These are phyloP conservation scores for Urocyon cinereoargenteus DNA, from an alignment of 2,797 vertebrate genomes.

Conservation along the genomic window DNA sequence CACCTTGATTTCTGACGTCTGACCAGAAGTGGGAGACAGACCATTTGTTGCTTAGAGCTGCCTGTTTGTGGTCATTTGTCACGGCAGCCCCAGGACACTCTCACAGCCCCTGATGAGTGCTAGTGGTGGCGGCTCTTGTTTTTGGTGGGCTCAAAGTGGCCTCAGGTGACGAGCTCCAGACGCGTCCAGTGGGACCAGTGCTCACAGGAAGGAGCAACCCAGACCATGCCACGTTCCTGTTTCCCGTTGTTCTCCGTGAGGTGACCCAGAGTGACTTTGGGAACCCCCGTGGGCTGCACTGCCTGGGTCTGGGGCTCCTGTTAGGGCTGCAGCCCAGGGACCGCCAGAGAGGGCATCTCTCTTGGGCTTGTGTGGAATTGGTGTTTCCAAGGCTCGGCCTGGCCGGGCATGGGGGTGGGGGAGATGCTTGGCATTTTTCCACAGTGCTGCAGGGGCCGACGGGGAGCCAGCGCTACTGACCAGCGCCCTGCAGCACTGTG, in stretches of 20 bases:
- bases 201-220: too few relatives aligned
- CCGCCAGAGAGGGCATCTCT: background rate
- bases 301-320: background rate
- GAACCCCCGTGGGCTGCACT: background rate
- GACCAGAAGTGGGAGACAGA: background rate
- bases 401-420: background rate
- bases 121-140: fast-evolving
- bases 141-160: fast-evolving
- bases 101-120: fast-evolving
- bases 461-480: fast-evolving
- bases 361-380: background rate
- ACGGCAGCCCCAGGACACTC: fast-evolving
- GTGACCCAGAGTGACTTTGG: background rate
- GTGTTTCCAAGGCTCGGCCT: too few relatives aligned
- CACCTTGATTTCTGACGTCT: background rate
- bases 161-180: fast-evolving
- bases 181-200: fast-evolving
- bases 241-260: background rate
- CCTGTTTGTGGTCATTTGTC: background rate
- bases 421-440: too few relatives aligned
- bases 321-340: background rate
- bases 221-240: fast-evolving
- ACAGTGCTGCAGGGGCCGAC: fast-evolving
- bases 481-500: too few relatives aligned
- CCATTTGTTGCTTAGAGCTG: background rate